A percentile compares a stretch with the other conserved stretches of the same genome.
Conservation (phyloP, 2,797 vertebrate genomes). For the Notolepis coatsorum region DNA sequence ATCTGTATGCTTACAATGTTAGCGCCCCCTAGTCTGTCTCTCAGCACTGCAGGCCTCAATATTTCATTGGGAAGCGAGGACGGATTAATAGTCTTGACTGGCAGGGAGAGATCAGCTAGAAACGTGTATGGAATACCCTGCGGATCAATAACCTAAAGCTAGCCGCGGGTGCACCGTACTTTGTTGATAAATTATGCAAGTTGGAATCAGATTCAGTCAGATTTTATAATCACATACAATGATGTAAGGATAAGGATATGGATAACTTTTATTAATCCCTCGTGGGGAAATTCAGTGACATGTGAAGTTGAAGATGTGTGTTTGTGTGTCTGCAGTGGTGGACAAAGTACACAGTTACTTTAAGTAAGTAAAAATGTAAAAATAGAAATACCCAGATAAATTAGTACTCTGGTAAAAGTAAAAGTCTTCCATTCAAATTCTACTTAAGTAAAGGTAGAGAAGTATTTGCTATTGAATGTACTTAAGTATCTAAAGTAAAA, state of each 20-base stretch:
- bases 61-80: slow-evolving; percentile 23
- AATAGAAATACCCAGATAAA: too few relatives aligned
- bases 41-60: slow-evolving; percentile 9
- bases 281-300: too few relatives aligned
- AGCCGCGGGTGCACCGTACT: slow-evolving; percentile 4
- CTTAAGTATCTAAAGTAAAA: too few relatives aligned
- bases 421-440: too few relatives aligned
- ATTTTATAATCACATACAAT: slow-evolving; percentile 30
- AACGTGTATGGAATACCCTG: slow-evolving; percentile 12
- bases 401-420: too few relatives aligned
- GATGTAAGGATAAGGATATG: background rate
- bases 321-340: too few relatives aligned
- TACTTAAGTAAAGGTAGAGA: too few relatives aligned
- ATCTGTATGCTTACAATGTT: slow-evolving; percentile 34
- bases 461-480: too few relatives aligned
- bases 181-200: slow-evolving; percentile 20
- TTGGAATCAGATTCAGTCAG: slow-evolving; percentile 16
- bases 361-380: too few relatives aligned
- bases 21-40: slow-evolving; percentile 11
- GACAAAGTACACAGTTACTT: too few relatives aligned
- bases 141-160: background rate
- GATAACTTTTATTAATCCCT: too few relatives aligned
- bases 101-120: slow-evolving; percentile 1
- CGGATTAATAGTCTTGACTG: slow-evolving; percentile 14
- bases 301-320: too few relatives aligned